phyloP scores from a whole-genome alignment of 2,888 invertebrate species.

The Homarus gammarus region DNA sequence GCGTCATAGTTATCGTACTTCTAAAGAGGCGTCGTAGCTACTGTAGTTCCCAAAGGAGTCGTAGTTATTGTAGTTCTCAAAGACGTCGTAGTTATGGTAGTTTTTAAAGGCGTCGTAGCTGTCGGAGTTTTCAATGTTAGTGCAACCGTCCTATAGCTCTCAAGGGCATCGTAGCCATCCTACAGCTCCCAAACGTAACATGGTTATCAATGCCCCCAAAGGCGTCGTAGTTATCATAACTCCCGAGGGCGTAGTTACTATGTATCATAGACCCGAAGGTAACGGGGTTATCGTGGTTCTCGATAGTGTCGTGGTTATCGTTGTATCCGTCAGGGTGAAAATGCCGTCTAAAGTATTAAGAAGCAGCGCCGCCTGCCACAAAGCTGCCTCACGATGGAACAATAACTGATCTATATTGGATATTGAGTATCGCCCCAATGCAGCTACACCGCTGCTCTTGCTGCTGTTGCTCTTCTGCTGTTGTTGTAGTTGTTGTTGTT shows the following conservation, averaged over 20 bases:
- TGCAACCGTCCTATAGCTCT: too few relatives aligned
- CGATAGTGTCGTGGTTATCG: neutral
- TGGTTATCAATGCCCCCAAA: too few relatives aligned
- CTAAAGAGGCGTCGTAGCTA: neutral
- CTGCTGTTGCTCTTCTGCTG: neutral
- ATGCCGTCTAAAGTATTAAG: neutral
- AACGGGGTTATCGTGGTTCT: neutral
- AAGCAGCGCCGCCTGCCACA: neutral
- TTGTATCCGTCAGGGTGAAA: neutral
- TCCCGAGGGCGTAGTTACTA: too few relatives aligned
- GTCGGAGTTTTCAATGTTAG: neutral
- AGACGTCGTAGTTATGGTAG: neutral
- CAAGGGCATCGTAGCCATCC: too few relatives aligned
- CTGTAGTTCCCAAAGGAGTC: neutral
- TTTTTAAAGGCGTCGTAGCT: neutral
- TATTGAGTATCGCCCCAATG: neutral
- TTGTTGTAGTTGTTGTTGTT: neutral
- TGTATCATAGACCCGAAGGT: too few relatives aligned
- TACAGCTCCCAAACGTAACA: too few relatives aligned
- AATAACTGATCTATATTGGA: conserved; percentile 18
- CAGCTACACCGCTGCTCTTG: neutral
- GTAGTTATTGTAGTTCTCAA: neutral
- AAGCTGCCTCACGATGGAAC: neutral
- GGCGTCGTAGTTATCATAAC: too few relatives aligned
- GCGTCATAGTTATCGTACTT: neutral